phyloP scores from a whole-genome alignment of 2,888 invertebrate genomes.

The Elysia crispata region DNA sequence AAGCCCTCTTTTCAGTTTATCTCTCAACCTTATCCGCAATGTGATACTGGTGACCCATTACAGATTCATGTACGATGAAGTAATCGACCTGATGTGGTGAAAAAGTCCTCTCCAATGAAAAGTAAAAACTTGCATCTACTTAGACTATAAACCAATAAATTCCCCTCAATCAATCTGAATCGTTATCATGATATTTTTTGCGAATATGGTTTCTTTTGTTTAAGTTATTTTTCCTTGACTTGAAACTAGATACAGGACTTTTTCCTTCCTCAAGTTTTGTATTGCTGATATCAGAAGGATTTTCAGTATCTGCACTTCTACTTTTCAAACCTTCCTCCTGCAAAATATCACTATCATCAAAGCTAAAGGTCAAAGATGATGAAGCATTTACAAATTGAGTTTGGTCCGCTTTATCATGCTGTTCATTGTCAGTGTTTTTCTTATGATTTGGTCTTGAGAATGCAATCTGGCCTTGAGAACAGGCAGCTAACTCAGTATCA shows the following conservation, averaged over 20 bases:
- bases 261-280: background rate
- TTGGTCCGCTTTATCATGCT: no score
- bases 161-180: conserved; percentile 19
- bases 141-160: no score
- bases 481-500: conserved; percentile 57
- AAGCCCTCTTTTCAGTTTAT: no score
- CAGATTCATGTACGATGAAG: no score
- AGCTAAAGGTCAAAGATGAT: background rate
- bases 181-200: conserved; percentile 16
- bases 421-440: background rate
- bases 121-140: no score
- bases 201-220: conserved; percentile 32
- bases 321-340: conserved; percentile 41
- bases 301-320: background rate
- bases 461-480: conserved; percentile 63
- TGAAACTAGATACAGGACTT: conserved; percentile 25
- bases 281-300: background rate
- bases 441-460: conserved; percentile 50
- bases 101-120: no score
- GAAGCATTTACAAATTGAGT: no score
- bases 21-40: no score
- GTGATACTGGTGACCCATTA: no score
- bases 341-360: background rate
- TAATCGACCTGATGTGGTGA: no score
- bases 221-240: conserved; percentile 32